Conservation (phyloP, 2,113 vertebrate species). For the Caracal caracal region DNA sequence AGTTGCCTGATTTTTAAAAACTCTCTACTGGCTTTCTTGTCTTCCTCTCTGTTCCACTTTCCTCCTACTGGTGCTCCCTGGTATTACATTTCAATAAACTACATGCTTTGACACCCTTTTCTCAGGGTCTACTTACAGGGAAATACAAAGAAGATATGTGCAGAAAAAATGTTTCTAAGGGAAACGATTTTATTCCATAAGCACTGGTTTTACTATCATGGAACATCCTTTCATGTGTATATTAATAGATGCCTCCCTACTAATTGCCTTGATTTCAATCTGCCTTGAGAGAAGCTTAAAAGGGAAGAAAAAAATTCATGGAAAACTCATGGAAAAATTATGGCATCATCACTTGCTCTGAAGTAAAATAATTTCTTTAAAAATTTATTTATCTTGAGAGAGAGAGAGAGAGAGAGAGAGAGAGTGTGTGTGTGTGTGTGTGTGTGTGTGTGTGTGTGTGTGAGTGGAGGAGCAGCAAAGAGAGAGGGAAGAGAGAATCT, state of each 20-base stretch:
- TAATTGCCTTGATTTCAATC: not conserved
- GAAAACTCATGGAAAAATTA: not conserved
- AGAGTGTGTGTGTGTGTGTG: too few relatives aligned
- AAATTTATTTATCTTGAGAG: too few relatives aligned
- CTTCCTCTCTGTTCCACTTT: not conserved
- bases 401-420: too few relatives aligned
- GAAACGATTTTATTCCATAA: not conserved
- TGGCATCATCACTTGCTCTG: not conserved
- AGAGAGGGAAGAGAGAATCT: too few relatives aligned
- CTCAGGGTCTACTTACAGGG: not conserved
- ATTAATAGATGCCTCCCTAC: not conserved
- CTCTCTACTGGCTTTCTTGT: not conserved
- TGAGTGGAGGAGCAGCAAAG: too few relatives aligned
- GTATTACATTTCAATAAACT: not conserved
- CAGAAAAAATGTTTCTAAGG: not conserved
- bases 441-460: too few relatives aligned
- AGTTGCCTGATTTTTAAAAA: not conserved
- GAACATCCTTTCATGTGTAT: not conserved
- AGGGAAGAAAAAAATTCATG: not conserved
- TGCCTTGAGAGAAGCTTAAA: constrained; percentile 22
- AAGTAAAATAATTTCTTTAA: constrained; percentile 37
- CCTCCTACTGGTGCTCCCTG: not conserved
- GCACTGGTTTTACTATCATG: not conserved
- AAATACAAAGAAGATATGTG: not conserved
- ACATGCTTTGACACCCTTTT: not conserved